Evolutionary conservation across 2,797 vertebrate genomes (phyloP).

Genomic region (Bucorvus abyssinicus): DNA sequence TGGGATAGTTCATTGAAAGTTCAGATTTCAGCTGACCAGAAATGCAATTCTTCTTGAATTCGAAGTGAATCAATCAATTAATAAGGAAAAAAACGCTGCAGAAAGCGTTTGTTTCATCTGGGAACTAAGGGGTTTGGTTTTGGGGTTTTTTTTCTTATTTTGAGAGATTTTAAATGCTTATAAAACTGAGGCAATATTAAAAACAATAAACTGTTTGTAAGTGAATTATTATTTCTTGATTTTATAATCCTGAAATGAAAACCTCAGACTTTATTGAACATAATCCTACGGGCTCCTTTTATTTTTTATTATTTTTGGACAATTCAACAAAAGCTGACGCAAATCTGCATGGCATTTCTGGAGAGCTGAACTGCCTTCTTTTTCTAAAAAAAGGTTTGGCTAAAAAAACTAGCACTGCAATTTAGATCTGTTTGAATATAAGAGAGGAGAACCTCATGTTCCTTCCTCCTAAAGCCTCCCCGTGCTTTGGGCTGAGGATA

Average conservation of each 20-base stretch:
- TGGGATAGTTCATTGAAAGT: slow-evolving; percentile 48
- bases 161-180: not conserved
- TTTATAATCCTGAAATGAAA: not conserved
- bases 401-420: not conserved
- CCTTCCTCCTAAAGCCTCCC: not conserved
- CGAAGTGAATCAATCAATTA: slow-evolving; percentile 14
- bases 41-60: slow-evolving; percentile 24
- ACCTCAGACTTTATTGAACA: not conserved
- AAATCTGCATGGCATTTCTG: not conserved
- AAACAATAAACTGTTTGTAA: not conserved
- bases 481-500: not conserved
- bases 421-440: not conserved
- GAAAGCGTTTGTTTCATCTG: not conserved
- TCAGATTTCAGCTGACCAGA: slow-evolving; percentile 54
- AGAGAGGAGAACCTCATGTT: not conserved
- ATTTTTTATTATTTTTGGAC: not conserved
- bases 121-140: not conserved
- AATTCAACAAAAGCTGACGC: not conserved
- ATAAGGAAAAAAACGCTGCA: not conserved
- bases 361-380: not conserved
- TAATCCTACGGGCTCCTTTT: not conserved
- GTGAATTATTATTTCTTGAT: not conserved
- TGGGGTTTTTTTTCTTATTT: not conserved
- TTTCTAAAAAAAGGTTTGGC: not conserved
- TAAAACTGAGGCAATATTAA: not conserved